These are phyloP conservation scores for Motacilla tschutschensis DNA, from an alignment of 2,113 vertebrate genomes.

Conservation along the genomic window DNA sequence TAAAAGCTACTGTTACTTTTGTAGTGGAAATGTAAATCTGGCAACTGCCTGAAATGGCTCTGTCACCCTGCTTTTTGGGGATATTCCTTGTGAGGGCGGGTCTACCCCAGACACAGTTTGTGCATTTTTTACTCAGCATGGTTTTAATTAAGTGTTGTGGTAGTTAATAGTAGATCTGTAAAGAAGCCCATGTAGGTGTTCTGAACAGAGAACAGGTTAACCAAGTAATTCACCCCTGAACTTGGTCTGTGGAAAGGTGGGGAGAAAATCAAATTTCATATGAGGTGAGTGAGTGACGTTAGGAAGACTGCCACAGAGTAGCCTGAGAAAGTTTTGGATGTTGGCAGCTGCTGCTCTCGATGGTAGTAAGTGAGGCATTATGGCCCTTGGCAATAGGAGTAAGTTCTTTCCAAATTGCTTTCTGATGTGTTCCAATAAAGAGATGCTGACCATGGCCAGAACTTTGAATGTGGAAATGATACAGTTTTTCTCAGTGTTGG, in stretches of 20 bases:
- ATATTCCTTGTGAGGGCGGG: background rate
- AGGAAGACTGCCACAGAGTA: background rate
- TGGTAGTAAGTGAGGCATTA: background rate
- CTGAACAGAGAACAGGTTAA: background rate
- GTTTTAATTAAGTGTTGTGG: background rate
- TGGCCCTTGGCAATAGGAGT: background rate
- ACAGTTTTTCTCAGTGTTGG: background rate
- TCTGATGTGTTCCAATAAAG: background rate
- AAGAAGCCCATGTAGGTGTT: background rate
- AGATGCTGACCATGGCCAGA: background rate
- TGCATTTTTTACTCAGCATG: background rate
- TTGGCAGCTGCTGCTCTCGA: background rate
- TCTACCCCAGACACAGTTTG: background rate
- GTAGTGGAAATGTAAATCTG: slow-evolving; percentile 15
- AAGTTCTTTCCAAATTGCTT: background rate
- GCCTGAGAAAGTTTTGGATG: background rate
- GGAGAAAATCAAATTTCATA: background rate
- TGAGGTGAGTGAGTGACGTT: background rate
- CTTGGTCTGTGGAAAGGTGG: background rate
- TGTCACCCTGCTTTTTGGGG: background rate
- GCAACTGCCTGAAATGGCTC: background rate
- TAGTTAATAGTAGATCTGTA: background rate
- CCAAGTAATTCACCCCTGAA: background rate
- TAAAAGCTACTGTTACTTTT: slow-evolving; percentile 5
- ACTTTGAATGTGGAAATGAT: background rate